Evolutionary conservation across 2,888 invertebrate species (phyloP), one percentile per base, ranked within the genome.

Genomic region (Drosophila anceps): DNA sequence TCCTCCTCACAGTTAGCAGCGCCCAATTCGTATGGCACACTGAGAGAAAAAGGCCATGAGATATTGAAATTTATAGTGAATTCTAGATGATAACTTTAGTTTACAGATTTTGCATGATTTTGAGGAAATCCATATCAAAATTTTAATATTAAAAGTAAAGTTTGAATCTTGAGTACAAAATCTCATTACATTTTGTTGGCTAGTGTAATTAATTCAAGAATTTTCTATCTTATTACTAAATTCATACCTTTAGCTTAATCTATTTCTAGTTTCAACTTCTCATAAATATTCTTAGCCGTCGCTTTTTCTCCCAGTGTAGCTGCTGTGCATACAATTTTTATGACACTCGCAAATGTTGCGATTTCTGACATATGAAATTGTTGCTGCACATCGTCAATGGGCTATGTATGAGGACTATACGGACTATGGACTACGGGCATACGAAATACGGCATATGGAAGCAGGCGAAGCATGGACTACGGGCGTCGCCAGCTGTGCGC

Each of bases 291-390:
- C 29, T 0, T 7, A 20, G 33, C 3, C 9, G 1, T 0, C 1
- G 9, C 29, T 13, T 41, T 51, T 57, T 57, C 41, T 13, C 31
- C 1, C 15, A 57, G 57, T 57, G 57, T 10, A 43, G 43, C 57
- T 57, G 43, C 57, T 76, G 62, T 81, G 73, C 84, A 90, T 87
- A 89, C 88, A 90, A 84, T 89, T 87, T 87, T 87, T 87, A 87
- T 87, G 87, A 87, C 91, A 87, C 86, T 90, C 80, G 81, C 91
- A 90, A 90, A 90, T 90, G 91, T 77, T 90, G 77, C 86, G 84
- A 87, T 82, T 74, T 71, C 67, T 72, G 72, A 78, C 80, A 85
- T 88, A 80, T 82, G 75, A 72, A 76, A 73, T 66, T 66, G 69
- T 67, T 76, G 70, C 63, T 82, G 88, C 85, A 82, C 90, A 84